Conservation (phyloP, 2,113 vertebrate genomes). For the Copsychus sechellarum region DNA sequence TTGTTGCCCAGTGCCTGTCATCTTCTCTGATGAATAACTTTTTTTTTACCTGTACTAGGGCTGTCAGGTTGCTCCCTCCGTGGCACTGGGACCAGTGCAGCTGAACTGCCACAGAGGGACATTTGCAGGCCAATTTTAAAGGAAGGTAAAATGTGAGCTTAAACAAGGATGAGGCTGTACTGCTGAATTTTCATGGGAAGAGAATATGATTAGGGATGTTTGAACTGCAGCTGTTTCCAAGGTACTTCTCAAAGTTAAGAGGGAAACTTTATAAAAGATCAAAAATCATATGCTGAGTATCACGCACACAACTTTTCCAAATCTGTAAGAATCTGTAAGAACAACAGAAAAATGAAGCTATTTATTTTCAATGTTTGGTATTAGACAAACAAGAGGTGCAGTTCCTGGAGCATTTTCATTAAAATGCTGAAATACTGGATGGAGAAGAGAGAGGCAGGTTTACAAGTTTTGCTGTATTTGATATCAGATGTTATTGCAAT, state of each 20-base stretch:
- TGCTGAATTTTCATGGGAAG: not conserved
- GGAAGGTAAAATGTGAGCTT: not conserved
- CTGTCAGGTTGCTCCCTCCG: not conserved
- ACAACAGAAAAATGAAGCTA: not conserved
- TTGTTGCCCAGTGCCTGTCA: not conserved
- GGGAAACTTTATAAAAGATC: not conserved
- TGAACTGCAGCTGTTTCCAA: not conserved
- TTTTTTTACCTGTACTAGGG: fast-evolving
- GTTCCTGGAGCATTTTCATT: not conserved
- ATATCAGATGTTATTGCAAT: not conserved
- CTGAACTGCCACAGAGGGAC: not conserved
- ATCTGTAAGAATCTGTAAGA: not conserved
- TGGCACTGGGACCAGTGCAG: not conserved
- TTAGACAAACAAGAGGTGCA: not conserved
- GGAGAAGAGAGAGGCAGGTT: not conserved
- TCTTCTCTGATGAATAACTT: not conserved
- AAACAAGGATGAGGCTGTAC: not conserved
- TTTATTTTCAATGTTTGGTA: not conserved
- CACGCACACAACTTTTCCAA: fast-evolving
- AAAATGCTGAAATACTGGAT: not conserved
- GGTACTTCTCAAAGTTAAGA: not conserved
- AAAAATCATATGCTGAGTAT: not conserved
- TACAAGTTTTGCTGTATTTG: not conserved
- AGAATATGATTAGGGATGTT: not conserved
- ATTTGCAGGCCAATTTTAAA: not conserved